phyloP scores from a whole-genome alignment of 37 sponge, comb jelly and placozoan genomes.

The Ephydatia muelleri region DNA sequence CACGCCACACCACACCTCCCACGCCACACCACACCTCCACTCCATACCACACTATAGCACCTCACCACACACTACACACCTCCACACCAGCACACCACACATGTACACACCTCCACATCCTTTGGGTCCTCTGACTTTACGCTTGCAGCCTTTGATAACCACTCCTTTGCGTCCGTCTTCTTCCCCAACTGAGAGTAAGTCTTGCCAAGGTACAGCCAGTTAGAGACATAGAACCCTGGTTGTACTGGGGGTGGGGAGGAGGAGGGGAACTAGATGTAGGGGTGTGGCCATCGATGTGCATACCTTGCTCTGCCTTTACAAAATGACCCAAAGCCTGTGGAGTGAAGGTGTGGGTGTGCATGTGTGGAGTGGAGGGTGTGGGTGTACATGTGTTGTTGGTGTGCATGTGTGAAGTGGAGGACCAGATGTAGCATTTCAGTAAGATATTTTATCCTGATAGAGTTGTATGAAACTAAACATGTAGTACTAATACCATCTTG shows the following conservation, averaged over 20 bases:
- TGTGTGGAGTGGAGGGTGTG: too few species aligned
- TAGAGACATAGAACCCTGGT: slow-evolving; percentile 54
- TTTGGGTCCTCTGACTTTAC: background rate
- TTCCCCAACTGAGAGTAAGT: slow-evolving; percentile 43
- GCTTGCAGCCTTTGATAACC: slow-evolving; percentile 49
- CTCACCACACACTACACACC: background rate
- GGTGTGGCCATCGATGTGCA: background rate
- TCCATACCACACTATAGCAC: background rate
- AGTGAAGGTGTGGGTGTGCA: too few species aligned
- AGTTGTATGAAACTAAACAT: too few species aligned
- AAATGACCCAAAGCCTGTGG: slow-evolving; percentile 65
- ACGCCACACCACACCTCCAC: background rate
- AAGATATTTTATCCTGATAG: too few species aligned
- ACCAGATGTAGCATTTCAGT: too few species aligned
- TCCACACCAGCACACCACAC: background rate
- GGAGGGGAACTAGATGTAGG: too few species aligned
- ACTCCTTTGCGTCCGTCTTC: slow-evolving; percentile 60
- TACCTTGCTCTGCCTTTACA: slow-evolving; percentile 52
- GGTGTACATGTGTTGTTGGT: too few species aligned
- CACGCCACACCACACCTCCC: too few species aligned
- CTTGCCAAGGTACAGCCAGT: slow-evolving; percentile 76
- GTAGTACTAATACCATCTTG: too few species aligned
- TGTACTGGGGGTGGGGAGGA: too few species aligned
- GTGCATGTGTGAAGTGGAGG: too few species aligned
- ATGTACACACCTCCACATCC: background rate